Base-by-base conservation (phyloP, 2,113 vertebrate genomes). In the Gymnobelideus leadbeateri region DNA sequence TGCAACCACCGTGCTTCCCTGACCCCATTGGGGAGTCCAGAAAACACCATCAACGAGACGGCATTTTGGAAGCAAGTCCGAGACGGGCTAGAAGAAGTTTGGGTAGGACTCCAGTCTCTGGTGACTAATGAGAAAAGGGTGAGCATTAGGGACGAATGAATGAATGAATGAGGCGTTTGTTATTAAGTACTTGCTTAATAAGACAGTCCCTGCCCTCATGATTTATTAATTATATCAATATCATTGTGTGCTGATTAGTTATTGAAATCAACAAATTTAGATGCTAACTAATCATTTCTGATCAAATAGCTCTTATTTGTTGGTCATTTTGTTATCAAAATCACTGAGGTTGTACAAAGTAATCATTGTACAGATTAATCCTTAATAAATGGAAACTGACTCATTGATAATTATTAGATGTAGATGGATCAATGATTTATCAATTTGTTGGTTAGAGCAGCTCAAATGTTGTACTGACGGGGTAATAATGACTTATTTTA, bases 101-200 rank as follows among this genome's bases (percentile, higher is more conserved):
- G 97, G 98, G 93, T 97, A 37, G 96, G 92, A 68, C 97, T 98
- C n/a, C 97, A 96, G 49, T 51, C 97, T 23, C 96, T 97, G 93
- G 97, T 97, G 97, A 89, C 98, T 24, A 93, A 97, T 94, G 97
- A 95, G 96, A 89, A 97, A 57, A 96, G 97, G 94, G 98, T 98
- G 97, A 97, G 98, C 97, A 97, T 95, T 54, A 37, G 11, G 91
- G 51, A 93, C n/a, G 54, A 4, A 68, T 37, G 61, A 16, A 84
- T 7, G 68, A 23, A 84, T 23, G 68, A 23, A 23, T 84, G 68
- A 43, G 61, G 37, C 5, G n/a, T 77, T 77, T 77, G n/a, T 16
- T 61, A 37, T 77, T n/a, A 77, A 77, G 61, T 14, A 77, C 68
- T 43, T 84, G 37, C 6, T 84, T 6, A 77, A 84, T 16, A 24